Percentiles rank a stretch among this genome's conserved stretches.
Evolutionary conservation across 1,140 invertebrate genomes (phyloP).

Genomic region (Heliconius hewitsoni): DNA sequence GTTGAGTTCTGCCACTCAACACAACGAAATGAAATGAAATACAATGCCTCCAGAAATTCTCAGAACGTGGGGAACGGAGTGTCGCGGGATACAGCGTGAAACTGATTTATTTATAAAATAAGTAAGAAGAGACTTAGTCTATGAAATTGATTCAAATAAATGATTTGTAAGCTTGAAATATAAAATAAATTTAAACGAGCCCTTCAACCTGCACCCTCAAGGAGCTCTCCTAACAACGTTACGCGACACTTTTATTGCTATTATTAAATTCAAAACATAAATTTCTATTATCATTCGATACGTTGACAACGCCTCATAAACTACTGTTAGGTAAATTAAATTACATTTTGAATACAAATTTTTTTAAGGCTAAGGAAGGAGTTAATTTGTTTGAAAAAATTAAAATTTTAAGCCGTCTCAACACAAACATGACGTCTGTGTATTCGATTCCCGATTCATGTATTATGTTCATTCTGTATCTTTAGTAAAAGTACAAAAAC

Average conservation of each 20-base stretch:
- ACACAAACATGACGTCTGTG: too few relatives aligned
- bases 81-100: too few relatives aligned
- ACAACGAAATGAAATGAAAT: too few relatives aligned
- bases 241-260: constrained; percentile 38
- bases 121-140: background rate
- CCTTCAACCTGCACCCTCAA: constrained; percentile 22
- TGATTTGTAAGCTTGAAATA: background rate
- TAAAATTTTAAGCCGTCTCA: background rate
- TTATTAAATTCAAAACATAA: constrained; percentile 52
- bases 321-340: constrained; percentile 28
- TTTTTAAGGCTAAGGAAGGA: background rate
- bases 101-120: background rate
- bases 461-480: too few relatives aligned
- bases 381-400: background rate
- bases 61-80: too few relatives aligned
- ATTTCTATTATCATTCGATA: constrained; percentile 42
- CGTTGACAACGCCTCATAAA: constrained; percentile 39
- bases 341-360: constrained; percentile 27
- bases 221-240: constrained; percentile 23
- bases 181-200: constrained; percentile 3
- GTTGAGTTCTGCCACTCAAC: too few relatives aligned
- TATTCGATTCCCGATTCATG: too few relatives aligned
- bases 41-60: too few relatives aligned
- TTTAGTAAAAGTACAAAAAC: background rate
- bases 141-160: background rate